A percentile compares a stretch with the other conserved stretches of the same genome.
These are phyloP conservation scores for Mastacembelus armatus DNA, from an alignment of 2,797 vertebrate species.

Conservation along the genomic window DNA sequence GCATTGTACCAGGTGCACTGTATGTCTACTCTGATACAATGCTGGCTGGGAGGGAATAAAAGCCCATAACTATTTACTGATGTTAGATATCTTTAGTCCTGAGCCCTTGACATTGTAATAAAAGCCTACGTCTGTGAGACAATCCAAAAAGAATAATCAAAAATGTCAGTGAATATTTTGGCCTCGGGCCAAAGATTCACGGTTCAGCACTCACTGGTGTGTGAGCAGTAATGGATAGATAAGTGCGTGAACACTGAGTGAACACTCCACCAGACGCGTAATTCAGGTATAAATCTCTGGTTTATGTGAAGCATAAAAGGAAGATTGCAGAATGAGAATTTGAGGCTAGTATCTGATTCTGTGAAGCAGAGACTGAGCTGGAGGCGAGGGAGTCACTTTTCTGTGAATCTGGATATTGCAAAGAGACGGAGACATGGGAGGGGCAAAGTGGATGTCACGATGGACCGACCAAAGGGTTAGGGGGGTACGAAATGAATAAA, in stretches of 20 bases:
- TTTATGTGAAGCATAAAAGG: slow-evolving; percentile 56
- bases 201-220: slow-evolving; percentile 13
- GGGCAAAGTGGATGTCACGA: not conserved
- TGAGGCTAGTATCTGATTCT: slow-evolving; percentile 54
- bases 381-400: slow-evolving; percentile 18
- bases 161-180: slow-evolving; percentile 19
- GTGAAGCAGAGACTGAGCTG: slow-evolving; percentile 60
- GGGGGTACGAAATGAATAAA: slow-evolving; percentile 37
- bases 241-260: slow-evolving; percentile 51
- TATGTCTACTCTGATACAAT: slow-evolving; percentile 1
- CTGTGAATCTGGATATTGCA: too few relatives aligned
- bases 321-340: slow-evolving; percentile 39
- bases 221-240: slow-evolving; percentile 58
- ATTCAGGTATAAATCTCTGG: slow-evolving; percentile 65
- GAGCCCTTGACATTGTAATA: slow-evolving; percentile 23
- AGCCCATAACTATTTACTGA: slow-evolving; percentile 2
- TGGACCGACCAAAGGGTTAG: slow-evolving; percentile 11
- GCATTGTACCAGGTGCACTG: not conserved
- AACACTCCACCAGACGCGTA: slow-evolving; percentile 35
- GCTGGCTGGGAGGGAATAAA: not conserved
- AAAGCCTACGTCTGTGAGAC: slow-evolving; percentile 23
- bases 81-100: slow-evolving; percentile 17
- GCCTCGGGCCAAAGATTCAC: slow-evolving; percentile 15
- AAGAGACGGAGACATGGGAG: slow-evolving; percentile 8
- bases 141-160: slow-evolving; percentile 40